Evolutionary conservation across 2,113 vertebrate genomes (phyloP).

Genomic region (Gopherus evgoodei): DNA sequence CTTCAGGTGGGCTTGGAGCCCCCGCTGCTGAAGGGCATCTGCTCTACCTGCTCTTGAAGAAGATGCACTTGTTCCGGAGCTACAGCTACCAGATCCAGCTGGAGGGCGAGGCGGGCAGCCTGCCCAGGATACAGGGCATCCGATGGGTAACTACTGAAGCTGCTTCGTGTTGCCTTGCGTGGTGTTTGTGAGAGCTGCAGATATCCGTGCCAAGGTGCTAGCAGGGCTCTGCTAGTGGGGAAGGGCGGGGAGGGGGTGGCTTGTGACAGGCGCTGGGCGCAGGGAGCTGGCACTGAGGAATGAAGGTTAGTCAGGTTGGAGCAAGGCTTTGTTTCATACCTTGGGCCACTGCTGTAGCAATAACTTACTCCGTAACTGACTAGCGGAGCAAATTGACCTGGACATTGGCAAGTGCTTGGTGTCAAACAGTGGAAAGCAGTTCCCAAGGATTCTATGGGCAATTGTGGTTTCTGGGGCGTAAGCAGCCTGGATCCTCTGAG

Average conservation of each 20-base stretch:
- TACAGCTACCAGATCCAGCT: slow-evolving; percentile 90
- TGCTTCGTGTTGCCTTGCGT: neutral
- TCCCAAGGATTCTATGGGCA: neutral
- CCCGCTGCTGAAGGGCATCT: neutral
- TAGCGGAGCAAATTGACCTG: neutral
- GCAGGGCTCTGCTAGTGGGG: neutral
- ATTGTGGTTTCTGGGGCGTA: neutral
- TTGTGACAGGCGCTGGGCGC: neutral
- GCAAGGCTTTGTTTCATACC: neutral
- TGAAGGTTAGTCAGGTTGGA: neutral
- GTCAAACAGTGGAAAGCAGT: neutral
- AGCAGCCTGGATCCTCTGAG: neutral
- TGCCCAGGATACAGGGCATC: slow-evolving; percentile 85
- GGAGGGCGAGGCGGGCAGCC: slow-evolving; percentile 74
- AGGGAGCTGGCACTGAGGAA: neutral
- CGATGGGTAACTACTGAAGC: slow-evolving; percentile 84
- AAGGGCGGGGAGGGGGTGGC: accelerated
- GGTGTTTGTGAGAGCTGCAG: too few relatives aligned
- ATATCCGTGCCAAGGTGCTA: too few relatives aligned
- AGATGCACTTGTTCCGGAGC: slow-evolving; percentile 91
- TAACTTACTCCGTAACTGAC: neutral
- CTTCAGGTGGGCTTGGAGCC: neutral
- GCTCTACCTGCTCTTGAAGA: slow-evolving; percentile 70
- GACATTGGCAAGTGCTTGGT: neutral
- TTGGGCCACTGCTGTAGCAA: neutral